Conservation (phyloP, 2,113 vertebrate genomes). For the Gymnocephalus cernua region DNA sequence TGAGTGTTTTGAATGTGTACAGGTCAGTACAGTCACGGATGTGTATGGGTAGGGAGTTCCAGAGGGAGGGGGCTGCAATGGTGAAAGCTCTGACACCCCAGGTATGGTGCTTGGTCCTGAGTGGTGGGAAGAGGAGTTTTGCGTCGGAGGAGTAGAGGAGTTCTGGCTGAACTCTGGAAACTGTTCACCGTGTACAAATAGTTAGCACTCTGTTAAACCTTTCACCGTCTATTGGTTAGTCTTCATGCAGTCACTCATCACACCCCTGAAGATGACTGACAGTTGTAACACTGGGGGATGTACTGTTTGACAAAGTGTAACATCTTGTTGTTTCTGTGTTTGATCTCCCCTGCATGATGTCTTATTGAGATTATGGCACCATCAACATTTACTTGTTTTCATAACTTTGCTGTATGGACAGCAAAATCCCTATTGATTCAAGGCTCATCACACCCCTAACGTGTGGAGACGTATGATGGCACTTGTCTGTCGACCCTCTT, state of each 20-base stretch:
- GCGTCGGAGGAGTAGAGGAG: too few species aligned
- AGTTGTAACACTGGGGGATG: slow-evolving; percentile 23
- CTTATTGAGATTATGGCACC: slow-evolving; percentile 37
- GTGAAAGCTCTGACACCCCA: too few species aligned
- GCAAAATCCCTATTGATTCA: slow-evolving; percentile 35
- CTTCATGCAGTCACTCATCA: slow-evolving; percentile 43
- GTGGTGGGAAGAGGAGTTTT: too few species aligned
- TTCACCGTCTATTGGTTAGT: slow-evolving; percentile 30
- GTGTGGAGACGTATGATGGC: slow-evolving; percentile 66
- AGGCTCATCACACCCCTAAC: slow-evolving; percentile 40
- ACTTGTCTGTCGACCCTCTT: slow-evolving; percentile 74
- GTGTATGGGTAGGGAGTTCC: too few species aligned
- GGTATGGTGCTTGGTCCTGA: too few species aligned
- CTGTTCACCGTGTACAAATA: slow-evolving; percentile 10
- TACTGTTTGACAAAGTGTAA: slow-evolving; percentile 37
- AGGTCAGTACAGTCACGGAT: too few species aligned
- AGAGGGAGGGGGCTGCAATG: too few species aligned
- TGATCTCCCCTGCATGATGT: background rate
- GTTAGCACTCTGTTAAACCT: slow-evolving; percentile 29
- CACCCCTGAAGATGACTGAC: slow-evolving; percentile 39
- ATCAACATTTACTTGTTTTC: slow-evolving; percentile 37
- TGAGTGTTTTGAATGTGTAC: too few species aligned
- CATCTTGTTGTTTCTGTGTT: slow-evolving; percentile 35
- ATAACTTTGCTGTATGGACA: slow-evolving; percentile 44
- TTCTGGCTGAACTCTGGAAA: slow-evolving; percentile 6